These are phyloP conservation scores for Cantharis rustica DNA, from an alignment of 2,888 invertebrate species.

Conservation along the genomic window DNA sequence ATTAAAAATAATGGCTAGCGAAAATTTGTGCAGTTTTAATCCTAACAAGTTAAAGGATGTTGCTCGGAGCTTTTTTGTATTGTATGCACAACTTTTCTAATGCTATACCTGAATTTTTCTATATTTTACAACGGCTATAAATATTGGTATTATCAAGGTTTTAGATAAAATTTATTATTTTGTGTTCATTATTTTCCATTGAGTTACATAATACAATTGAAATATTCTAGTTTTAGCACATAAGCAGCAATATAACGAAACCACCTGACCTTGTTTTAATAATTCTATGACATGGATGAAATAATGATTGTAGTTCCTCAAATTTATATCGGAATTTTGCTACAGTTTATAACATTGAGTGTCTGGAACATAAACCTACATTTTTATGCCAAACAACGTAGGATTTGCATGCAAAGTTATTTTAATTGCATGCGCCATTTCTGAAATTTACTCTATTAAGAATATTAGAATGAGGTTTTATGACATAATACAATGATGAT, in stretches of 20 bases:
- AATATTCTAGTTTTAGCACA: not conserved
- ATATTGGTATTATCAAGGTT: not conserved
- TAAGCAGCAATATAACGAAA: not conserved
- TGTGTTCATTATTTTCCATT: not conserved
- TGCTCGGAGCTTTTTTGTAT: not conserved
- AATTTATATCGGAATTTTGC: not conserved
- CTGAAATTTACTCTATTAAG: not conserved
- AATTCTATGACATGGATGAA: not conserved
- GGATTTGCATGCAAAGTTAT: not conserved
- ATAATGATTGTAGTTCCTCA: not conserved
- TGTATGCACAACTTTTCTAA: not conserved
- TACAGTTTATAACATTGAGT: not conserved
- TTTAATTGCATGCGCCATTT: not conserved
- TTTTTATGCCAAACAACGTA: not conserved
- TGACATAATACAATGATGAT: not conserved
- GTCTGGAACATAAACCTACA: constrained; percentile 2
- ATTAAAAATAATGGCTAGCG: not conserved
- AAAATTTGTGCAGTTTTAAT: not conserved
- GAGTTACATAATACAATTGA: not conserved
- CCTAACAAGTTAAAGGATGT: no score
- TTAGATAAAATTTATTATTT: not conserved
- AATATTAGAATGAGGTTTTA: not conserved
- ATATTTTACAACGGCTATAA: not conserved
- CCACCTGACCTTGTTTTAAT: not conserved
- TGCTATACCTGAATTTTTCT: not conserved